Base-by-base conservation (phyloP, 2,888 invertebrate species). In the Resseliella maxima region DNA sequence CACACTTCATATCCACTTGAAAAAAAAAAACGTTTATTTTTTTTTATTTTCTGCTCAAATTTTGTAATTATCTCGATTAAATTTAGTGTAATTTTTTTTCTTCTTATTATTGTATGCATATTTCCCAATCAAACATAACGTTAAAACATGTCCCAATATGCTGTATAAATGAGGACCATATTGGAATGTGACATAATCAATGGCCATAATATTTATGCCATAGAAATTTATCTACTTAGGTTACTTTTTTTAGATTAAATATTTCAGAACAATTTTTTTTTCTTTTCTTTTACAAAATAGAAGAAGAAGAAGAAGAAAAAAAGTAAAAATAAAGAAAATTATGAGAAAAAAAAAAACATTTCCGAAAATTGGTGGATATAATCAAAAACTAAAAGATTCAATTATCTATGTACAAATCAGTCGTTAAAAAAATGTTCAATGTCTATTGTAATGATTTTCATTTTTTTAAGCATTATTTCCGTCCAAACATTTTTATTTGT, bases 371-470 rank as follows among this genome's bases (percentile, higher is more conserved):
- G 5, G 41, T 41, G 5, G 41, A 41, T 41, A 41, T 41, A 8
- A 41, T 8, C 12, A 41, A 41, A 8, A 81, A 81, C 35, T 36
- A 18, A 81, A 41, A 85, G 8, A 41, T 41, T 85, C 8, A 41
- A 41, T 85, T 85, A 85, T 24, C 85, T 85, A 85, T 85, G 27
- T 85, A 85, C 85, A 85, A 45, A 85, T 85, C 85, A 85, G 46
- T 85, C 38, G 83, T 21, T 18, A 36, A 36, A 36, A 81, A 81
- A 35, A 50, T 81, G 10, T 18, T 81, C 15, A 36, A 31, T 83
- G 36, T 83, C 38, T 83, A 38, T 83, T 83, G 36, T 83, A 8
- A 24, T 59, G 2, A n/a, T 36, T 81, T 81, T 81, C 21, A 85
- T 85, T 85, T 27, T 46, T n/a, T 46, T 46, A n/a, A n/a, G n/a